phyloP scores from a whole-genome alignment of 2,888 invertebrate genomes.

The Tuta absoluta region DNA sequence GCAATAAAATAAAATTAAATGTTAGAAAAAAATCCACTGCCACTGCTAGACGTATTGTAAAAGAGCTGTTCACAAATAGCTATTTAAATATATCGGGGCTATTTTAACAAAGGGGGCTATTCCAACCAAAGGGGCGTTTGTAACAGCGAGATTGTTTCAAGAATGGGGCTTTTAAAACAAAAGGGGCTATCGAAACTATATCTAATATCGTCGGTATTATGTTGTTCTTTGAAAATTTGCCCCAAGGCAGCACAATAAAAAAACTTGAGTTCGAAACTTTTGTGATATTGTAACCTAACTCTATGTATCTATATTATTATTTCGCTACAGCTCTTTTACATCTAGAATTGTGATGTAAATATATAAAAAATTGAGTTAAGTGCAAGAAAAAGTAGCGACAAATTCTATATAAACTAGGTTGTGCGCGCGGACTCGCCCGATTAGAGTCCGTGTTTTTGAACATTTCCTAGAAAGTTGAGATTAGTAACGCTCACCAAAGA shows the following conservation, averaged over 20 bases:
- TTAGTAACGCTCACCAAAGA: conserved; percentile 45
- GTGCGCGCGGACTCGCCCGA: not conserved
- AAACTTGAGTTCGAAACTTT: too few species aligned
- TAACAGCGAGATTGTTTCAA: not conserved
- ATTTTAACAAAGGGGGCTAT: too few species aligned
- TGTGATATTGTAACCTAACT: not conserved
- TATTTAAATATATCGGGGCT: too few species aligned
- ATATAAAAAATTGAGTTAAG: not conserved
- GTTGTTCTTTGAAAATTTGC: not conserved
- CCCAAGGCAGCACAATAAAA: too few species aligned
- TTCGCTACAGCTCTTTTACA: conserved; percentile 2
- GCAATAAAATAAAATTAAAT: not conserved
- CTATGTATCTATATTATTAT: not conserved
- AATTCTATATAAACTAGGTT: conserved; percentile 12
- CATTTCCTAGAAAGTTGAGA: conserved; percentile 20
- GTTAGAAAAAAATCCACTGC: conserved; percentile 17
- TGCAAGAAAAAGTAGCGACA: conserved; percentile 3
- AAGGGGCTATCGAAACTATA: not conserved
- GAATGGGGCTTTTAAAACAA: too few species aligned
- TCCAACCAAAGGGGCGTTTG: not conserved
- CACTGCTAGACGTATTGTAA: conserved; percentile 7
- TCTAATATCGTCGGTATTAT: not conserved
- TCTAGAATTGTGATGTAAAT: conserved; percentile 7
- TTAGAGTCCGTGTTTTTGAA: not conserved
- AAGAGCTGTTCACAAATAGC: not conserved